Base-by-base conservation (phyloP, 2,888 invertebrate species). In the Platynereis dumerilii region DNA sequence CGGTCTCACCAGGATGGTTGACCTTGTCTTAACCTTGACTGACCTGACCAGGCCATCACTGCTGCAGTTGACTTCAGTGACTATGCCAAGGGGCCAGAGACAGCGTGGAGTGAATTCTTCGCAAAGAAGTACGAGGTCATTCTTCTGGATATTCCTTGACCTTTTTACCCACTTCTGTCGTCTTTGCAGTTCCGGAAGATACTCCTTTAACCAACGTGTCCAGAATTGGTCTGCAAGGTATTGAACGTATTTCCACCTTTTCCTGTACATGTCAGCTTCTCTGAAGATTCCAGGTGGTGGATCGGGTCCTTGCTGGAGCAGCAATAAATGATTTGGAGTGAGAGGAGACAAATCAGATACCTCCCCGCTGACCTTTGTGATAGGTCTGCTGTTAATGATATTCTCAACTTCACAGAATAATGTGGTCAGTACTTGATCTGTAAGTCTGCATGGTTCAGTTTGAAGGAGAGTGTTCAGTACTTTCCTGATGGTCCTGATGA, bases 401-500 rank as follows among this genome's bases (percentile, higher is more conserved):
- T 69, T 63, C 27, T 60, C 45, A n/a, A 52, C 67, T 55, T 73
- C 72, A 57, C 57, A 60, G 28, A 73, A 52, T n/a, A 72, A 64
- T 2, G 73, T 73, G 20, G 67, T 52, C 20, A 72, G 52, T 1
- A 64, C 56, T 27, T 58, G 60, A 44, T 64, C 65, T 53, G 71
- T 66, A 15, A 74, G 28, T 15, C 65, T 59, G 2, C 20, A 12
- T 20, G 44, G 45, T 22, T 39, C 27, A 10, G 64, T 34, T 20
- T 54, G n/a, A 48, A 76, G 42, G 2, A 73, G 54, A 12, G 44
- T 29, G 10, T 60, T 27, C 10, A 74, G 59, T 2, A 72, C 69
- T 62, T 60, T 71, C 27, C 73, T 58, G 2, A 74, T 65, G 22
- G 72, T 65, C 20, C 73, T 56, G 24, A 76, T 75, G 52, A 73